Conservation (phyloP, 2,888 invertebrate species). For the Hermaeophaga mercurialis region DNA sequence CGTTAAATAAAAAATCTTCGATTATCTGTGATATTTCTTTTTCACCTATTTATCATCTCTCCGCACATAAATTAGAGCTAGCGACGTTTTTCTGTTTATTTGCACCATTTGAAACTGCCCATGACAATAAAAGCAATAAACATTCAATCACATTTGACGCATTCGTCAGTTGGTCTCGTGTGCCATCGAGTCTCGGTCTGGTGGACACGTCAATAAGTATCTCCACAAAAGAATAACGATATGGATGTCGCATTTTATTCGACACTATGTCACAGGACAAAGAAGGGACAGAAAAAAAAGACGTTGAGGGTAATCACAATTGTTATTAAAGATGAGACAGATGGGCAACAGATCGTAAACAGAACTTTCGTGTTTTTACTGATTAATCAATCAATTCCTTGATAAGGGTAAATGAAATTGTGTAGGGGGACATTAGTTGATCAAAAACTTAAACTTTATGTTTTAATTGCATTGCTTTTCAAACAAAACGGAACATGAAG, state of each 20-base stretch:
- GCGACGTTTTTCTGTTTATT: neutral
- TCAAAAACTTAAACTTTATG: too few relatives aligned
- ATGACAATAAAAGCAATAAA: slow-evolving; percentile 20
- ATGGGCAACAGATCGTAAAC: slow-evolving; percentile 31
- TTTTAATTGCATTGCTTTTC: too few relatives aligned
- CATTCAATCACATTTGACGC: slow-evolving; percentile 43
- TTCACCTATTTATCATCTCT: too few relatives aligned
- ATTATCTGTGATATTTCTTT: too few relatives aligned
- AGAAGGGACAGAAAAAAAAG: too few relatives aligned
- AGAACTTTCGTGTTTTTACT: slow-evolving; percentile 1
- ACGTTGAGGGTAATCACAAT: slow-evolving; percentile 17
- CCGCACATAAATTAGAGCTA: too few relatives aligned
- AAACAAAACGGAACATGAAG: too few relatives aligned
- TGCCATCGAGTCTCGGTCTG: slow-evolving; percentile 39
- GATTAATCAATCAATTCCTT: slow-evolving; percentile 13
- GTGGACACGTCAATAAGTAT: slow-evolving; percentile 26
- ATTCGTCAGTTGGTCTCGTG: slow-evolving; percentile 44
- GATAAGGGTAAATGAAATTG: too few relatives aligned
- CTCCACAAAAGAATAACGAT: slow-evolving; percentile 33
- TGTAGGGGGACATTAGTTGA: too few relatives aligned
- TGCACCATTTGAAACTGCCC: slow-evolving; percentile 10
- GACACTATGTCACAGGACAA: too few relatives aligned
- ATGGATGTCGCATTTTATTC: too few relatives aligned
- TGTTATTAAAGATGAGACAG: slow-evolving; percentile 23
- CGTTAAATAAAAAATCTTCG: too few relatives aligned